These are phyloP conservation scores for Galleria mellonella DNA, from an alignment of 1,140 invertebrate species.

Conservation along the genomic window DNA sequence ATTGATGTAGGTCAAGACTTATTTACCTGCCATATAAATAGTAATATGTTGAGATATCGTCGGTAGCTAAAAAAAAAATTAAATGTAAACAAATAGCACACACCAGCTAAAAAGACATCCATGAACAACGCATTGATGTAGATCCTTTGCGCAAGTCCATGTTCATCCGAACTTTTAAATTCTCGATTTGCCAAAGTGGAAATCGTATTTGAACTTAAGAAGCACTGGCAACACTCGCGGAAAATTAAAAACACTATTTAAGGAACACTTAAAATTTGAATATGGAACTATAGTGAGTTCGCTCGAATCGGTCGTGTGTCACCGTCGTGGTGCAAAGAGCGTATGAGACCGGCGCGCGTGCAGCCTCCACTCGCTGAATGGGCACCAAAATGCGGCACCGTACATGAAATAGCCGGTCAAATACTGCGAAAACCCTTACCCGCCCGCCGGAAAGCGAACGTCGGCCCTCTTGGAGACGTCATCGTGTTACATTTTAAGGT, in stretches of 20 bases:
- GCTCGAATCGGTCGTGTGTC: conserved; percentile 34
- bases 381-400: conserved; percentile 60
- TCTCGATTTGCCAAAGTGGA: conserved; percentile 29
- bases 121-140: conserved; percentile 71
- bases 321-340: conserved; percentile 32
- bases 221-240: conserved; percentile 34
- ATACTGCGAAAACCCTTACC: conserved; percentile 68
- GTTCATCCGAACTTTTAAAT: conserved; percentile 54
- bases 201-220: conserved; percentile 10
- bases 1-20: no score
- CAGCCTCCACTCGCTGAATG: conserved; percentile 64
- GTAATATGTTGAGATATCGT: no score
- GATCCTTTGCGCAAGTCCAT: conserved; percentile 65
- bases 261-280: conserved; percentile 1
- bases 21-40: neutral
- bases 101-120: conserved; percentile 72
- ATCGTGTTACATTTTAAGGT: conserved; percentile 17
- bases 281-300: conserved; percentile 8
- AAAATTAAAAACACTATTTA: neutral
- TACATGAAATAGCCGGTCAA: conserved; percentile 69
- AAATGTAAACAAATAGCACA: conserved; percentile 42
- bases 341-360: conserved; percentile 59
- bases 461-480: conserved; percentile 41
- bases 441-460: conserved; percentile 46
- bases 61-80: conserved; percentile 4